phyloP scores from a whole-genome alignment of 2,113 vertebrate genomes.

The Semnornis frantzii region DNA sequence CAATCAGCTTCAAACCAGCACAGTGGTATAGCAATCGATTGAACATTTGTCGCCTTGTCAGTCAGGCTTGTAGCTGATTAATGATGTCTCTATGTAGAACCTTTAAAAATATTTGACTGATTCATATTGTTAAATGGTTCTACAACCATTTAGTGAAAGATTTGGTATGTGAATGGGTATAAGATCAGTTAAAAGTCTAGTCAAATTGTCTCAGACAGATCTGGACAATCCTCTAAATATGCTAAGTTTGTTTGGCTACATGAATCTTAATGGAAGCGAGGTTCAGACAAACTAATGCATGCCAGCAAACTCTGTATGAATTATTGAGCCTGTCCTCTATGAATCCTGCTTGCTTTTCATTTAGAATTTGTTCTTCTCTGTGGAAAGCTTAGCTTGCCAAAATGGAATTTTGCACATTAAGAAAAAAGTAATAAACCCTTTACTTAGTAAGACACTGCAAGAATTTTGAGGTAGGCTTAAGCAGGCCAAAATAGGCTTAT shows the following conservation, averaged over 20 bases:
- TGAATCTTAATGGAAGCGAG: background rate
- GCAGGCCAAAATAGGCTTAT: too few relatives aligned
- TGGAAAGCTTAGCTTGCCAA: background rate
- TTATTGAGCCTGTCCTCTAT: background rate
- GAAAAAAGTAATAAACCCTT: background rate
- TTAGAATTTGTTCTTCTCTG: background rate
- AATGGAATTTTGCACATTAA: background rate
- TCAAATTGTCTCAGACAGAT: background rate
- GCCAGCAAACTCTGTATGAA: accelerated
- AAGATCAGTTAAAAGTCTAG: background rate
- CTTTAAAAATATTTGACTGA: background rate
- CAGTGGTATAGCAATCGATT: background rate
- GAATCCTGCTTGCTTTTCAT: background rate
- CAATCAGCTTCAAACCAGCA: too few relatives aligned
- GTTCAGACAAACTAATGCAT: background rate
- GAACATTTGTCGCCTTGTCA: background rate
- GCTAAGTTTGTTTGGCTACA: background rate
- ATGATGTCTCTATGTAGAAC: background rate
- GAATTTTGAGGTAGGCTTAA: background rate
- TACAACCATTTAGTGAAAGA: background rate
- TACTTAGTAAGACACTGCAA: background rate
- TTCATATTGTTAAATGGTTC: background rate
- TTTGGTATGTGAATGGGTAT: background rate
- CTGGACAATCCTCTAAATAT: background rate
- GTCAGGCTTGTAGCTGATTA: background rate